phyloP scores from a whole-genome alignment of 2,888 invertebrate genomes.

The Anarsia innoxiella region DNA sequence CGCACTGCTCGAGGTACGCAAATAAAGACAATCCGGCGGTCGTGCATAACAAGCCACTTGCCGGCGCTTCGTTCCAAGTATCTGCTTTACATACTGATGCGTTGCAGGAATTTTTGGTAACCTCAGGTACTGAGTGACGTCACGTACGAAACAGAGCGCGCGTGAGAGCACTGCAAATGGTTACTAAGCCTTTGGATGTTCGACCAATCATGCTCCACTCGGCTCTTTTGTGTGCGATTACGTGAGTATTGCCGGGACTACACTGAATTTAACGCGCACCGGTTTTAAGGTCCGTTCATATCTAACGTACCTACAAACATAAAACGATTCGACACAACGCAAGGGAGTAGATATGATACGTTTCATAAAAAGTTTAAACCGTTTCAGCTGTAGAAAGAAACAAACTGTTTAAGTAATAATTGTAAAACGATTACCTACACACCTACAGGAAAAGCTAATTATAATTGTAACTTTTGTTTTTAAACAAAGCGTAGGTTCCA shows the following conservation, averaged over 20 bases:
- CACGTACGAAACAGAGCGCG: conserved; percentile 43
- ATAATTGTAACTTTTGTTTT: too few species aligned
- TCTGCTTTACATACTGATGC: conserved; percentile 40
- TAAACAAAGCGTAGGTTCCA: background rate
- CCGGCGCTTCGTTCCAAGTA: conserved; percentile 16
- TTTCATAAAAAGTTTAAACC: too few species aligned
- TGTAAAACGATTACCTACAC: too few species aligned
- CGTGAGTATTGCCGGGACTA: conserved; percentile 8
- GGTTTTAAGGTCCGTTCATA: background rate
- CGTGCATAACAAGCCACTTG: conserved; percentile 17
- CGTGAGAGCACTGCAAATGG: conserved; percentile 47
- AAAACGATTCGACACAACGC: too few species aligned
- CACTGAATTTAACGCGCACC: too few species aligned
- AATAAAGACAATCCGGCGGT: conserved; percentile 25
- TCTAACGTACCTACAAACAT: too few species aligned
- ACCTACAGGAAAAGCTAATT: too few species aligned
- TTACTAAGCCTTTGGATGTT: conserved; percentile 33
- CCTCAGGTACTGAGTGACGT: conserved; percentile 32
- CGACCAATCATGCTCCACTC: conserved; percentile 28
- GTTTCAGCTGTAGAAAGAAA: too few species aligned
- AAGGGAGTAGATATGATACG: too few species aligned
- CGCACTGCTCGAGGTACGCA: conserved; percentile 9
- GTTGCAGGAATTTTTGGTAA: conserved; percentile 24
- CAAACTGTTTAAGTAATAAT: too few species aligned
- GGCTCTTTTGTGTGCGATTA: conserved; percentile 19